Conservation (phyloP, 2,888 invertebrate genomes). For the Lymantria monacha region DNA sequence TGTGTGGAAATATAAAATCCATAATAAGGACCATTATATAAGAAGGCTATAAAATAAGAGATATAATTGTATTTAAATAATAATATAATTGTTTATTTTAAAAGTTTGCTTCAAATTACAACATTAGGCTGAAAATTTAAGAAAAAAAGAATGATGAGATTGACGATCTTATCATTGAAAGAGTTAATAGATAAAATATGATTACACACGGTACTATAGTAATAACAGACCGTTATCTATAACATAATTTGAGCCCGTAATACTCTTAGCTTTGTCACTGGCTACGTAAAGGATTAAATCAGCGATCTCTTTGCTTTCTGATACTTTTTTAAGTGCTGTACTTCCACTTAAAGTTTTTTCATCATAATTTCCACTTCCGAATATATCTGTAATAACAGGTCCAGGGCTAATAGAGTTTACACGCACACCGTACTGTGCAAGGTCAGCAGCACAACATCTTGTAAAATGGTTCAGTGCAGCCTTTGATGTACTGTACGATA, state of each 20-base stretch:
- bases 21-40: too few relatives aligned
- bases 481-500: constrained; percentile 85
- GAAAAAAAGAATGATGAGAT: too few relatives aligned
- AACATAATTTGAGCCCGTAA: constrained; percentile 34
- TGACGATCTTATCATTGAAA: too few relatives aligned
- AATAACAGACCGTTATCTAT: constrained; percentile 30
- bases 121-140: too few relatives aligned
- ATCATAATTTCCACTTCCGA: not conserved
- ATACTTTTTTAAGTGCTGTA: constrained; percentile 29
- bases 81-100: too few relatives aligned
- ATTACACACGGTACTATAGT: not conserved
- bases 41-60: too few relatives aligned
- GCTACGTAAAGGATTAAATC: constrained; percentile 40
- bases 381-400: not conserved
- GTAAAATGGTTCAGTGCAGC: constrained; percentile 89
- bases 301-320: constrained; percentile 47
- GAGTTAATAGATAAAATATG: too few relatives aligned
- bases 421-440: constrained; percentile 80
- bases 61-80: too few relatives aligned
- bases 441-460: constrained; percentile 85
- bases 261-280: constrained; percentile 38
- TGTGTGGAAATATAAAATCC: too few relatives aligned
- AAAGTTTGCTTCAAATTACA: too few relatives aligned
- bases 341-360: not conserved
- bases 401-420: constrained; percentile 89